Base-by-base conservation (phyloP, 2,888 invertebrate genomes). In the Reticulitermes lucifugus region DNA sequence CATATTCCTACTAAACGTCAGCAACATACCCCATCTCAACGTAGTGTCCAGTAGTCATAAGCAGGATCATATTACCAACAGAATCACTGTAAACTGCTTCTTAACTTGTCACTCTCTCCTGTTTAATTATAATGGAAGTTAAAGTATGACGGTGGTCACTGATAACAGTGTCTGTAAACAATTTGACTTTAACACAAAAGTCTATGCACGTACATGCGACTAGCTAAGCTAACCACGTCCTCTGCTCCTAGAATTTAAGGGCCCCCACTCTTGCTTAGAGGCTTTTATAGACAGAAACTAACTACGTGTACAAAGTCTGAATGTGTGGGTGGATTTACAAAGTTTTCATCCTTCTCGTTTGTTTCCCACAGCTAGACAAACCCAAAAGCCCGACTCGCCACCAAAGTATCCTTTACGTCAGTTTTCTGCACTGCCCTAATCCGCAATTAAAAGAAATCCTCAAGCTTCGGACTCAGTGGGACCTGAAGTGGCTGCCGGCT, bases 401-500 rank as follows among this genome's bases (percentile, higher is more conserved):
- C 70, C 14, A 18, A 55, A 55, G 55, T 55, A 55, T 55, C 55
- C 18, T 55, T 55, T 55, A 25, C n/a, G 7, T 25, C 65, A 65
- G 65, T 65, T 65, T 65, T 65, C 65, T 65, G 65, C 25, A 65
- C n/a, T 65, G 14, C 14, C 21, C 9, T 73, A 73, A 73, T 73
- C 73, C 73, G 73, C 73, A 73, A 73, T 73, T 73, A 73, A 73
- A 73, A 73, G 73, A 73, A 73, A 73, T 73, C 73, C 73, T 29
- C n/a, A 14, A 25, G 70, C 25, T 14, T 70, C 29, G 70, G n/a
- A 25, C 70, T 70, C n/a, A 25, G 29, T 70, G 12, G 73, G 73
- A 73, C 41, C 41, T 73, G 41, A 73, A 73, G 18, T 18, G 71
- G 41, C 25, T 65, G 65, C 1, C 7, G 18, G 73, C 3, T 73